phyloP scores from a whole-genome alignment of 2,888 invertebrate genomes.

The Rugalucina vietnamica region DNA sequence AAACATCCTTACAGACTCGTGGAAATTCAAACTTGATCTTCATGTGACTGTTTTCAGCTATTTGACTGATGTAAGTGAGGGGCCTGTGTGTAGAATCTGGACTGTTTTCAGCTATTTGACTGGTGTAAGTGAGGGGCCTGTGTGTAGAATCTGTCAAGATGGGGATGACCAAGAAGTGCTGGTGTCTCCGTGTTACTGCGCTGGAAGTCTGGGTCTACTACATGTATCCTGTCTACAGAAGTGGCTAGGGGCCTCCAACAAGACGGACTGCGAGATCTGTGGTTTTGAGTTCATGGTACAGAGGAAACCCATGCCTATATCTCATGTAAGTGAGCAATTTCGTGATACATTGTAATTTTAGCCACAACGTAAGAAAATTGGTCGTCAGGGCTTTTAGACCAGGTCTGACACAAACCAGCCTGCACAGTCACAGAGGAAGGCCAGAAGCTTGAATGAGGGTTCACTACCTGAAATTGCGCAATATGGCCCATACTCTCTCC shows the following conservation, averaged over 20 bases:
- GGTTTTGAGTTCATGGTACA: conserved; percentile 88
- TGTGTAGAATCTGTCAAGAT: conserved; percentile 86
- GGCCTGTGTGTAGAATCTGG: conserved; percentile 85
- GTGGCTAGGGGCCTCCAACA: conserved; percentile 89
- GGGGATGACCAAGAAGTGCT: conserved; percentile 85
- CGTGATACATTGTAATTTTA: no score
- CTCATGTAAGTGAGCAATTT: conserved; percentile 83
- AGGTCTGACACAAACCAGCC: no score
- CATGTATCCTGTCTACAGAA: conserved; percentile 90
- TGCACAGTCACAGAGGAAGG: no score
- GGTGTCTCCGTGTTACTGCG: conserved; percentile 86
- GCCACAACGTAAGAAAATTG: no score
- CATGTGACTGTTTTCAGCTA: no score
- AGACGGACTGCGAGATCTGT: conserved; percentile 91
- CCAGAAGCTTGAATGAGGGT: no score
- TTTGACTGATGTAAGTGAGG: conserved; percentile 44
- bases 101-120: neutral
- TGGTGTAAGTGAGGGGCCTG: conserved; percentile 63
- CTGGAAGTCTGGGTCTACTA: conserved; percentile 89
- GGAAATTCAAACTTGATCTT: no score
- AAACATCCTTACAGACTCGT: no score
- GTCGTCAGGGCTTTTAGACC: no score
- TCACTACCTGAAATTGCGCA: no score
- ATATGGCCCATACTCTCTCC: no score
- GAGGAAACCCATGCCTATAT: conserved; percentile 85